These are phyloP conservation scores for Drosophila ochracea DNA, from an alignment of 2,888 invertebrate species.

Conservation along the genomic window DNA sequence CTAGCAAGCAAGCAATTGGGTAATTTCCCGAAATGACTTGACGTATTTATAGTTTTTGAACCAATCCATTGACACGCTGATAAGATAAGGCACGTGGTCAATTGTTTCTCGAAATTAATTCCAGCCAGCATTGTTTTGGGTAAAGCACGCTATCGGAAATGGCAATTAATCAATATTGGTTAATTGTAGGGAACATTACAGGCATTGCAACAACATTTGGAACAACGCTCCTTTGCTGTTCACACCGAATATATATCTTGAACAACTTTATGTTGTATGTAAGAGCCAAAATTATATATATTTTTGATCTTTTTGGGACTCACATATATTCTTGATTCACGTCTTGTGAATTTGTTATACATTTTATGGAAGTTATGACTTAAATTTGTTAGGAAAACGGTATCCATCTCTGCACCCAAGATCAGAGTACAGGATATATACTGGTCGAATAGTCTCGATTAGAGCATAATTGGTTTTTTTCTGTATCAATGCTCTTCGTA, in stretches of 20 bases:
- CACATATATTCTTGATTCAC: background rate
- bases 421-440: background rate
- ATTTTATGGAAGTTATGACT: no score
- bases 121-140: slow-evolving; percentile 7
- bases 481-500: background rate
- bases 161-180: slow-evolving; percentile 16
- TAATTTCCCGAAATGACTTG: slow-evolving; percentile 34
- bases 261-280: no score
- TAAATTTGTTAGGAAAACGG: background rate
- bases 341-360: no score
- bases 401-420: background rate
- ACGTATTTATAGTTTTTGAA: slow-evolving; percentile 2
- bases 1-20: slow-evolving; percentile 3
- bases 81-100: slow-evolving; percentile 28
- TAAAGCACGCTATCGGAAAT: slow-evolving; percentile 21
- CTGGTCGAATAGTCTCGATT: background rate
- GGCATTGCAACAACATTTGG: background rate
- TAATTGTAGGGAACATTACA: slow-evolving; percentile 3
- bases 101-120: background rate
- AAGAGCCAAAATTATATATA: no score
- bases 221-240: slow-evolving; percentile 6
- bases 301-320: background rate
- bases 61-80: slow-evolving; percentile 3
- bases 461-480: background rate
- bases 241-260: background rate